Evolutionary conservation across 1,140 invertebrate genomes (phyloP), one percentile per base, ranked within the genome.

Genomic region (Trinorchestia longiramus): DNA sequence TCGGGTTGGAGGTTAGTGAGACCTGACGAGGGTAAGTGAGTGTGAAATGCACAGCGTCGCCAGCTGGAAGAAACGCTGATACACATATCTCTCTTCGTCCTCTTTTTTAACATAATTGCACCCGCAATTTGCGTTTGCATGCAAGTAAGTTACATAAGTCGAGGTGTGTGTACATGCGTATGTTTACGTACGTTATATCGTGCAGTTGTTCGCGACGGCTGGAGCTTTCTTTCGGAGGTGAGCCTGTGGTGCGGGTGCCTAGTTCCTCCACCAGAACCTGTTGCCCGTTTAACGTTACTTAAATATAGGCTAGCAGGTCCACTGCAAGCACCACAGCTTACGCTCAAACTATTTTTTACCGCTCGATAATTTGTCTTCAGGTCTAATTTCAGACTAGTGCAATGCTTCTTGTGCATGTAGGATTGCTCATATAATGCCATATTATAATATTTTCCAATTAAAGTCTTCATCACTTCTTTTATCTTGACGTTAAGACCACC

Each of bases 401-500:
- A 77, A 3, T 77, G 62, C 62, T 77, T 77, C 62, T 77, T 77
- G 62, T 28, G 62, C 62, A 28, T 1, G 62, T 36, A 3, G 62
- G 36, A 28, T 36, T 77, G 62, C 62, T 77, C 62, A 23, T 11
- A 77, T 77, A 28, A 77, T 15, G 62, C 36, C 62, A 23, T 77
- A 77, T 77, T 77, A 77, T 77, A 77, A 77, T 77, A 77, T 77
- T 77, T 77, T 77, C 62, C 62, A 36, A 77, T 77, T 23, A 19
- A 77, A 77, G 62, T 77, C 62, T 77, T 77, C 62, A 77, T 77
- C 62, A 77, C 62, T 77, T 77, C 62, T 77, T 77, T 77, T 77
- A 77, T 36, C 62, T 36, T 36, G 62, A 77, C 62, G 28, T 77
- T 77, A 77, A 23, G 28, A 36, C 47, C 3, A 28, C 3, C 8